Percentiles rank a stretch among this genome's conserved stretches.
phyloP scores from a whole-genome alignment of 1,140 invertebrate species.

The Bombyx mandarina region DNA sequence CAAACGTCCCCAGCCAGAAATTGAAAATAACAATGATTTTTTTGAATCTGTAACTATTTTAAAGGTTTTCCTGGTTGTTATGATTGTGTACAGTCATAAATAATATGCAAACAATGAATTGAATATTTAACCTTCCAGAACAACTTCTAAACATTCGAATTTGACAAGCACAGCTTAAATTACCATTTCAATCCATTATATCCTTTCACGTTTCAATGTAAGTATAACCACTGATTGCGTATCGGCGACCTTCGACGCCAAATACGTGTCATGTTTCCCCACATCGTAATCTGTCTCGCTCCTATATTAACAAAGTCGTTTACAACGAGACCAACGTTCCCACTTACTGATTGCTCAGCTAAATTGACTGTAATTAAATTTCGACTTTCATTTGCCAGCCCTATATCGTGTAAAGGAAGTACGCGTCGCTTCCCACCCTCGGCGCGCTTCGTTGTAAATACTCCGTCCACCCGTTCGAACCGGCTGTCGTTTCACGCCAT shows the following conservation, averaged over 20 bases:
- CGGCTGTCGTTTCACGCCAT: too few relatives aligned
- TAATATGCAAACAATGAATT: too few relatives aligned
- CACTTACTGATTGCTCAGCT: constrained; percentile 39
- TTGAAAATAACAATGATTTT: too few relatives aligned
- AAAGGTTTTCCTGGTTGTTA: too few relatives aligned
- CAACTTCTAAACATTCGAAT: constrained; percentile 7
- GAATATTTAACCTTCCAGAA: not conserved
- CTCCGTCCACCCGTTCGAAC: not conserved
- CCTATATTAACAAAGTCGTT: constrained; percentile 30
- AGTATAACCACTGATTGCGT: constrained; percentile 13
- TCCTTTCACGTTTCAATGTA: constrained; percentile 23
- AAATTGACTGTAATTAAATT: constrained; percentile 47
- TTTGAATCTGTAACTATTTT: too few relatives aligned
- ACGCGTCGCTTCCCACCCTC: constrained; percentile 24
- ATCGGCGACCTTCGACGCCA: constrained; percentile 20
- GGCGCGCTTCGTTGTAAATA: constrained; percentile 7
- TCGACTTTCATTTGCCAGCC: constrained; percentile 20
- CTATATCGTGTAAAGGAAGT: constrained; percentile 18
- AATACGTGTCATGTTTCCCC: constrained; percentile 24
- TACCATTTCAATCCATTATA: constrained; percentile 9
- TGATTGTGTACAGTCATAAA: too few relatives aligned
- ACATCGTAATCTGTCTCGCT: constrained; percentile 31
- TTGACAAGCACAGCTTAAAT: constrained; percentile 8
- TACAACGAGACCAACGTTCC: constrained; percentile 35
- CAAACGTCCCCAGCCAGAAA: too few relatives aligned